These are phyloP conservation scores for Aporophyla nigra DNA, from an alignment of 2,888 invertebrate species.

Conservation along the genomic window DNA sequence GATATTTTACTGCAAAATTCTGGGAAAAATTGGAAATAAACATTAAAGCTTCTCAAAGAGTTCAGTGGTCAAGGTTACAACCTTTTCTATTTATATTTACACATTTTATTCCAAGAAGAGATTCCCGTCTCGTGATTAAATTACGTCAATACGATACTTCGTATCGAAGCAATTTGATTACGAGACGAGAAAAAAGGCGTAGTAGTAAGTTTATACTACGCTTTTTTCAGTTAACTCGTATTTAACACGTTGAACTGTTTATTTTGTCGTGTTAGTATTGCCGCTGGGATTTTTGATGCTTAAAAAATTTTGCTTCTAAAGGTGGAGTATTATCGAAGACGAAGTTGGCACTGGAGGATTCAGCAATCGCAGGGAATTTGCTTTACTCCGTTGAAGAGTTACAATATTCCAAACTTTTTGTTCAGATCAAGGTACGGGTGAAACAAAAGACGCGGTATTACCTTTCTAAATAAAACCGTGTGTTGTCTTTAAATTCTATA, in stretches of 20 bases:
- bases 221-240: neutral
- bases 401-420: neutral
- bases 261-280: neutral
- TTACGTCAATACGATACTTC: neutral
- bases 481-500: conserved; percentile 30
- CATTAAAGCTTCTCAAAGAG: conserved; percentile 17
- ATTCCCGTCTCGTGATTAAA: neutral
- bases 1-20: conserved; percentile 22
- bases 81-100: conserved; percentile 36
- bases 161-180: too few species aligned
- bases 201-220: neutral
- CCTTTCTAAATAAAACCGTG: conserved; percentile 15
- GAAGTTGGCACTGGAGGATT: neutral
- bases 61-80: conserved; percentile 47
- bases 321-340: neutral
- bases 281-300: neutral
- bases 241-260: neutral
- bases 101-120: conserved; percentile 17
- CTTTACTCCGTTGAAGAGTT: neutral
- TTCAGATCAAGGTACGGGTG: neutral
- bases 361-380: neutral
- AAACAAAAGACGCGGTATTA: conserved; percentile 13
- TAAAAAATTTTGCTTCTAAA: neutral
- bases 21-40: conserved; percentile 19
- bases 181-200: too few species aligned